Evolutionary conservation across 2,888 invertebrate genomes (phyloP), one percentile per base, ranked within the genome.

Genomic region (Podotricha telesiphe): DNA sequence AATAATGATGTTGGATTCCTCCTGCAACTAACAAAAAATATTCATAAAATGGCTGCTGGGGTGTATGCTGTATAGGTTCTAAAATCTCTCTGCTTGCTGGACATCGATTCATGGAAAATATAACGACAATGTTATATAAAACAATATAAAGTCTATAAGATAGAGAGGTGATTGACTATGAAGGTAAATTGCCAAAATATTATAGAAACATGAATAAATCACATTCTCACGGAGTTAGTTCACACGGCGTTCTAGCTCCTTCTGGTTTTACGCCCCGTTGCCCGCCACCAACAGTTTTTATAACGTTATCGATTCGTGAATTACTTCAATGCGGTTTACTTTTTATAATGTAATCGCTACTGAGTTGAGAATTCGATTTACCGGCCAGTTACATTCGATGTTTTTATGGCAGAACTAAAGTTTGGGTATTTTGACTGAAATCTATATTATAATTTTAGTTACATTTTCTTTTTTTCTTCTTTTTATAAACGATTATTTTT

Each of bases 211-310:
- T 56, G n/a, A 65, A 53, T 72, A 76, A 65, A 89, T 90, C 88
- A 85, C 89, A 86, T 88, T 89, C 89, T 86, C 89, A 89, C 89
- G 88, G 82, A 73, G 71, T 65, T 68, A 72, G 81, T 87, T 88
- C 87, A 86, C 89, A 88, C 86, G 86, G 86, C 80, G 83, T 85
- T 84, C 75, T 78, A 79, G 79, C 87, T 86, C 87, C 88, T 84
- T 79, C 85, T 84, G 91, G 90, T 88, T 89, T 86, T 82, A 88
- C 88, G 90, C 83, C 88, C 89, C 86, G 90, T 89, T 90, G 89
- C 69, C 75, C 75, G 69, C 70, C 68, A 76, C 68, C 79, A 76
- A 77, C 75, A 78, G 74, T 77, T 78, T 79, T 79, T 79, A 76
- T 74, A 73, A 73, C 73, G 70, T 74, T 75, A 79, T 76, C 76